A percentile compares a stretch with the other conserved stretches of the same genome.
Conservation (phyloP, 2,888 invertebrate genomes). For the Fragum whitleyi region DNA sequence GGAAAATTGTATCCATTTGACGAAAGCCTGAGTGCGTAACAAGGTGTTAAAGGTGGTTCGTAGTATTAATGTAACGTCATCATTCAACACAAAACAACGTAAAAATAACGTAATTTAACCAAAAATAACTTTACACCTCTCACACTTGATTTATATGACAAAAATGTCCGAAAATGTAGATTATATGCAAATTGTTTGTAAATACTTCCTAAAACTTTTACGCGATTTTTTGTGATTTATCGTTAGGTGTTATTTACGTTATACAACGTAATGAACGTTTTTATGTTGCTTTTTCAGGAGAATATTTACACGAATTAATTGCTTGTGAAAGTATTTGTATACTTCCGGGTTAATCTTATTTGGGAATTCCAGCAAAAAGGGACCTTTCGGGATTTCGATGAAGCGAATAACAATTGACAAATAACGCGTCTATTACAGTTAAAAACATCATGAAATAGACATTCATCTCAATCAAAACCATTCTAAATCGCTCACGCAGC, state of each 20-base stretch:
- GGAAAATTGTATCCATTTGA: neutral
- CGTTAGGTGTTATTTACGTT: neutral
- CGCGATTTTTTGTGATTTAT: neutral
- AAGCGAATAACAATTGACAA: no score
- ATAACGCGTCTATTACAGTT: no score
- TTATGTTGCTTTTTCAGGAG: neutral
- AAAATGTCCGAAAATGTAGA: neutral
- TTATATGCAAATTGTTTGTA: constrained; percentile 4
- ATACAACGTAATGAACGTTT: neutral
- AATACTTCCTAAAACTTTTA: neutral
- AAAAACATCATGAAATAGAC: no score
- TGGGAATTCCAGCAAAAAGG: no score
- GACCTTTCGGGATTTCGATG: no score
- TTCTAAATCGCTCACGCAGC: no score
- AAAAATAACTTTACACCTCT: neutral
- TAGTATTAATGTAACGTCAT: neutral
- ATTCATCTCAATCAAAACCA: no score
- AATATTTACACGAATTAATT: neutral
- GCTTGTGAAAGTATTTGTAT: neutral
- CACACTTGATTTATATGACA: neutral
- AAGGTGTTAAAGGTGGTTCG: neutral
- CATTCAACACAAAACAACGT: neutral
- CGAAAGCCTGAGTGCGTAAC: neutral
- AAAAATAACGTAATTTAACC: constrained; percentile 1
- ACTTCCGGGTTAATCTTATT: constrained; percentile 4